These are phyloP conservation scores for Megaceryle torquata DNA, from an alignment of 2,113 vertebrate species.

Conservation along the genomic window DNA sequence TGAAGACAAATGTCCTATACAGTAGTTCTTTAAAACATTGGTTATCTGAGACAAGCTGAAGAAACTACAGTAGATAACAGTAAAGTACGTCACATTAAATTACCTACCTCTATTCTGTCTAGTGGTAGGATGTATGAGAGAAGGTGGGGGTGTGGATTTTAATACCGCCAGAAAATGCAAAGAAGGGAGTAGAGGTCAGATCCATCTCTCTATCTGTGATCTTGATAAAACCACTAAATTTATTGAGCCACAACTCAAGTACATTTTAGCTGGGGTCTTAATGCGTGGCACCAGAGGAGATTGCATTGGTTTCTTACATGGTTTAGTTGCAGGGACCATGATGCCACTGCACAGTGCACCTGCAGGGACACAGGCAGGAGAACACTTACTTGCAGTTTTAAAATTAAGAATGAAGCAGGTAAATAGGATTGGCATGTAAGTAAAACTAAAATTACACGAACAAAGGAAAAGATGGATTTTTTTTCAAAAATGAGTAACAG, in stretches of 20 bases:
- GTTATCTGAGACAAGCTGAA: neutral
- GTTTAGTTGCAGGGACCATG: accelerated
- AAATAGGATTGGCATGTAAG: neutral
- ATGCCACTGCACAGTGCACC: accelerated
- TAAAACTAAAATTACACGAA: neutral
- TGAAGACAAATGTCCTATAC: neutral
- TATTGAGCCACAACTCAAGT: accelerated
- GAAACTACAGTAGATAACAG: neutral
- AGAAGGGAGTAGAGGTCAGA: neutral
- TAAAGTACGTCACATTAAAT: neutral
- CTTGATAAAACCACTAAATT: neutral
- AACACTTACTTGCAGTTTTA: neutral
- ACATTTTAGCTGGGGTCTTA: neutral
- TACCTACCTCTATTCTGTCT: neutral
- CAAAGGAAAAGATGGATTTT: neutral
- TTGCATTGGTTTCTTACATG: neutral
- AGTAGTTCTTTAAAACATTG: neutral
- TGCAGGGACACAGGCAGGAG: neutral
- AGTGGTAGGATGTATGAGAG: too few relatives aligned
- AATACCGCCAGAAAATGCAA: neutral
- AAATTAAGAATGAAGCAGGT: neutral
- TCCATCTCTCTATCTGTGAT: neutral
- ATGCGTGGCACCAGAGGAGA: too few relatives aligned
- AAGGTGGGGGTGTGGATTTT: neutral
- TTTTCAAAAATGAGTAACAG: neutral